phyloP scores from a whole-genome alignment of 2,113 vertebrate species.

The Erythrocebus patas region DNA sequence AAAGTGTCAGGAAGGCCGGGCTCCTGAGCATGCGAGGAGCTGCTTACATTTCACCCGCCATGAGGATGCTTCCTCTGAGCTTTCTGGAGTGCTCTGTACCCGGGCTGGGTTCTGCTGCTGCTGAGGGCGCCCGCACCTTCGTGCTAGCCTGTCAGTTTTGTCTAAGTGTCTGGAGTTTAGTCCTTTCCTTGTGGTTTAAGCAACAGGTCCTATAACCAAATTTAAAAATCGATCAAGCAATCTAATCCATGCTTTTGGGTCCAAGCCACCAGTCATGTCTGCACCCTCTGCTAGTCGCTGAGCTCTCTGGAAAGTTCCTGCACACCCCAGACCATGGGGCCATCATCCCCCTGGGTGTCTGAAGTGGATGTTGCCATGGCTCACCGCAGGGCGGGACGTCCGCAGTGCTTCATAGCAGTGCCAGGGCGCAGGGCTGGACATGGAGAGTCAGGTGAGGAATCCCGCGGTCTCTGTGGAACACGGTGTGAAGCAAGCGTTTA shows the following conservation, averaged over 20 bases:
- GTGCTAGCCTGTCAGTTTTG: not conserved
- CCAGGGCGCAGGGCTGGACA: not conserved
- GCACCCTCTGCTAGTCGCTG: not conserved
- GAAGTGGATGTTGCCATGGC: not conserved
- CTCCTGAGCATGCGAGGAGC: no score
- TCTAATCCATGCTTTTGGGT: not conserved
- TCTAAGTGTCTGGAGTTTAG: not conserved
- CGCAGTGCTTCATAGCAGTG: not conserved
- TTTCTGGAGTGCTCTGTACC: fast-evolving
- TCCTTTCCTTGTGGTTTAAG: not conserved
- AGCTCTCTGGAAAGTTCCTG: not conserved
- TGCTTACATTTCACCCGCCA: fast-evolving
- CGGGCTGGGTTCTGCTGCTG: no score
- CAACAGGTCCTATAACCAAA: not conserved
- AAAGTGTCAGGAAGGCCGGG: not conserved
- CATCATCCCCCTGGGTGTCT: not conserved
- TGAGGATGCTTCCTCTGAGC: not conserved
- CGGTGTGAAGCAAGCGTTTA: not conserved
- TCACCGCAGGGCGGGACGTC: not conserved
- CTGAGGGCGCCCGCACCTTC: not conserved
- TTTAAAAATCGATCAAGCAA: not conserved
- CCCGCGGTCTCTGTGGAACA: not conserved
- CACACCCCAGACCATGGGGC: not conserved
- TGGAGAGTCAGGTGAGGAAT: no score
- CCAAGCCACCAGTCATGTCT: not conserved